Evolutionary conservation across 2,888 invertebrate species (phyloP), one percentile per base, ranked within the genome.

Genomic region (Sesamia inferens): DNA sequence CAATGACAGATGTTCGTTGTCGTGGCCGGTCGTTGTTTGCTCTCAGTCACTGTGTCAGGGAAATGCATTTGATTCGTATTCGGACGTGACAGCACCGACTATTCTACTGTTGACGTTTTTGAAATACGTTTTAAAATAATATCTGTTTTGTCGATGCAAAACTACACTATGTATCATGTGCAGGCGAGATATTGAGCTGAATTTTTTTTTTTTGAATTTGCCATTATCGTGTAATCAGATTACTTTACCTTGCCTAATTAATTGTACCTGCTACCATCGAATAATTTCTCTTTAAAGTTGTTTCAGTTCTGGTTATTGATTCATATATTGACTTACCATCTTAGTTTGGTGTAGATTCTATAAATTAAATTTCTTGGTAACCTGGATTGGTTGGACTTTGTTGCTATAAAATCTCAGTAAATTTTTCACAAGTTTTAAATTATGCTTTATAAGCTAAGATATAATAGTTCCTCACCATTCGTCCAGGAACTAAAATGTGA

Each of bases 1-100:
- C 71, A 68, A 75, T 78, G 77, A 82, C 82, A 84, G 76, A 81
- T 87, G 78, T 75, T 81, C 70, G 74, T 63, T 75, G 81, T 74
- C 67, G 66, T 74, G 65, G 47, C 69, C 68, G 74, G 74, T 68
- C 67, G 69, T 76, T 79, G 81, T 80, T 86, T 79, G 74, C 74
- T 74, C 72, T 76, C 81, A 64, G 75, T 79, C 81, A 75, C 78
- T 70, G 63, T 68, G 61, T 64, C 74, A 74, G 62, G 64, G 66
- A 79, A 82, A 84, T 66, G 74, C 67, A 74, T 81, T 76, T 74
- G 78, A 78, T 74, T 81, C 77, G 73, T 72, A 55, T 62, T 61
- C 77, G 70, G 71, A 67, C 61, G 54, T 79, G 76, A 71, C 63
- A 65, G 51, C 75, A 58, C 47, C 39, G 74, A 66, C 63, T 68